A percentile compares a stretch with the other conserved stretches of the same genome.
phyloP scores from a whole-genome alignment of 2,797 vertebrate genomes.

The Salmo trutta region DNA sequence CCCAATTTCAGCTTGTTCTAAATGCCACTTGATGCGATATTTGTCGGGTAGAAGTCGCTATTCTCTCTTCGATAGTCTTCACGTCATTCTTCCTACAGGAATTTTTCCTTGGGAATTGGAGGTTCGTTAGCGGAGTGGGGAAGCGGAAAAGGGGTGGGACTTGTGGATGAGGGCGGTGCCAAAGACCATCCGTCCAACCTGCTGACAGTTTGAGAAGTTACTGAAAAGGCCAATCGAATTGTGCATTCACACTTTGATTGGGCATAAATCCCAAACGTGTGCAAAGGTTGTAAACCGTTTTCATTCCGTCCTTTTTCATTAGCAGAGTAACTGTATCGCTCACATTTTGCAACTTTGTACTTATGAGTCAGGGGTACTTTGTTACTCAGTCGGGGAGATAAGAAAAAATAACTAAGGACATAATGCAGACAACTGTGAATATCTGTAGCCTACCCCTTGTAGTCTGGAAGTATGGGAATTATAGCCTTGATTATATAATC shows the following conservation, averaged over 20 bases:
- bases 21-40: not conserved
- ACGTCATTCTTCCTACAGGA: not conserved
- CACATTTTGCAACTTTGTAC: too few relatives aligned
- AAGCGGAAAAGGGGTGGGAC: constrained; percentile 1
- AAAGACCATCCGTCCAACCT: not conserved
- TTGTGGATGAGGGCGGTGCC: not conserved
- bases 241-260: too few relatives aligned
- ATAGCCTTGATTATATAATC: not conserved
- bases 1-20: not conserved
- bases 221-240: not conserved
- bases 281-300: too few relatives aligned
- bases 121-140: not conserved
- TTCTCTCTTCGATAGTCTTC: not conserved
- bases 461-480: not conserved
- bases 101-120: constrained; percentile 9
- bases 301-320: too few relatives aligned
- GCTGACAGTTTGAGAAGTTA: not conserved
- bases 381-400: too few relatives aligned
- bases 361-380: too few relatives aligned
- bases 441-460: not conserved
- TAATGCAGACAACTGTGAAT: too few relatives aligned
- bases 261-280: too few relatives aligned
- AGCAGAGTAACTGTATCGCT: too few relatives aligned
- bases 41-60: not conserved
- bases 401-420: not conserved